Base-by-base conservation (phyloP, 2,888 invertebrate species). In the Automeris io region DNA sequence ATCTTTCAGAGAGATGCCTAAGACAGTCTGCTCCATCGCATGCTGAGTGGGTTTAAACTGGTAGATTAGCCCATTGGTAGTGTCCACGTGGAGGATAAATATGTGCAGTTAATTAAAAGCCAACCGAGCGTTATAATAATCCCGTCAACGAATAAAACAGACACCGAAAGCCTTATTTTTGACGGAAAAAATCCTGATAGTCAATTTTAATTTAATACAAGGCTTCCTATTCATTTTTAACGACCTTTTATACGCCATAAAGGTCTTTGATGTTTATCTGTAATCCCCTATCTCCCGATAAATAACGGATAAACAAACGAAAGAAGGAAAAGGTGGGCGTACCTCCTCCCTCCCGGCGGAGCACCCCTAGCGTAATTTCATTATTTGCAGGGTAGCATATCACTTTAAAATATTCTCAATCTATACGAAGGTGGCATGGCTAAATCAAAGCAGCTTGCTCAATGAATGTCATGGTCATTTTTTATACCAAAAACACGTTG, bases 211-310 rank as follows among this genome's bases (percentile, higher is more conserved):
- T 29, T 29, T 29, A 29, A 29, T 29, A 29, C 5, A 29, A 29
- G 29, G 16, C 29, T n/a, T 29, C 29, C 29, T 16, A 29, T 29
- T 29, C 29, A 29, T 29, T 29, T 29, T 29, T 29, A 29, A 29
- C 29, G 29, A 29, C 29, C 34, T 22, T 22, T 22, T 29, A 29
- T 29, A 16, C 29, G 52, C 61, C 48, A 49, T 60, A 55, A 62
- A 56, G 52, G 54, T 66, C 70, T 79, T 79, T 77, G 78, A 79
- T 76, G 72, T 74, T 76, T 74, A 79, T 79, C 75, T 75, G 68
- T 68, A 69, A 54, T 60, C 61, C 63, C 60, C 68, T 71, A 78
- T 77, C 75, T 73, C 60, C 73, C 75, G 75, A 75, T 76, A 78
- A 74, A 76, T 75, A 73, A 70, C 67, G 73, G 70, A 73, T 73